Evolutionary conservation across 2,888 invertebrate species (phyloP).

Genomic region (Drosophila pegasa): DNA sequence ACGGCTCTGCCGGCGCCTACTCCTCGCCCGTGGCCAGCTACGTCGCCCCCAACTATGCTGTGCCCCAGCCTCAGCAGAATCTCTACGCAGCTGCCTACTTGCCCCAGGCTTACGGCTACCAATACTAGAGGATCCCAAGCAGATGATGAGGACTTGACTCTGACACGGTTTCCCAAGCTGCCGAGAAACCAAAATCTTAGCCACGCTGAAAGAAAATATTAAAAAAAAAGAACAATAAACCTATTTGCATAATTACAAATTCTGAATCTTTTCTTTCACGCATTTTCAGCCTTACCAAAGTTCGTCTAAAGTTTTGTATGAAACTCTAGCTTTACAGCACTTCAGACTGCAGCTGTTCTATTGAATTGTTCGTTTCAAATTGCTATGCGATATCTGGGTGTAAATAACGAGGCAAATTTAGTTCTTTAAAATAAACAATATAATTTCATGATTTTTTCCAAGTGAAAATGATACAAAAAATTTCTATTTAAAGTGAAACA

Average conservation of each 20-base stretch:
- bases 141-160: conserved; percentile 11
- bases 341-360: conserved; percentile 24
- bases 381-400: neutral
- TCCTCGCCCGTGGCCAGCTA: conserved; percentile 76
- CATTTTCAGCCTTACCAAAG: neutral
- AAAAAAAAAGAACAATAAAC: conserved; percentile 50
- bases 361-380: neutral
- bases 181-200: conserved; percentile 33
- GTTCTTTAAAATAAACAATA: neutral
- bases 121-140: conserved; percentile 43
- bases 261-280: conserved; percentile 28
- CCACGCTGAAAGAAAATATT: conserved; percentile 37
- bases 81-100: conserved; percentile 57
- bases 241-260: conserved; percentile 36
- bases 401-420: neutral
- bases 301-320: neutral
- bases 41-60: conserved; percentile 62
- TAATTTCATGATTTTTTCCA: neutral
- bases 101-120: conserved; percentile 62
- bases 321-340: neutral
- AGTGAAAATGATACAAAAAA: neutral
- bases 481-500: neutral
- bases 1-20: conserved; percentile 77
- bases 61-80: conserved; percentile 69
- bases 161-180: conserved; percentile 25